Evolutionary conservation across 2,113 vertebrate species (phyloP), one percentile per base, ranked within the genome.

Genomic region (Copsychus sechellarum): DNA sequence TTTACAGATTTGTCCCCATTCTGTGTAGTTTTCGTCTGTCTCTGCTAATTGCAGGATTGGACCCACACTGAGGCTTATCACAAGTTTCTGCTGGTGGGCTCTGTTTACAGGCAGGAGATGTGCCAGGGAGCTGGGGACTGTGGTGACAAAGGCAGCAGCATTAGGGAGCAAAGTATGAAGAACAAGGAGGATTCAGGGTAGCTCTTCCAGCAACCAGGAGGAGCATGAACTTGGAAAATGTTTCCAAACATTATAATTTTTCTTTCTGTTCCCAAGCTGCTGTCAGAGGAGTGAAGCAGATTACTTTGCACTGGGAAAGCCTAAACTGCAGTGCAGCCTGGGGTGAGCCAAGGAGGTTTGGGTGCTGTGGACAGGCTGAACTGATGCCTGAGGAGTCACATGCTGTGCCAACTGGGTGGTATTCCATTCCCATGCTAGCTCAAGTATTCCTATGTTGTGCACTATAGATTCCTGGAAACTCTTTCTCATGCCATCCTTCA

Each of bases 1-100:
- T 92, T 95, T 96, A 95, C 79, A 80, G 76, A 45, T 95, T 93
- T 94, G 82, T 87, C 81, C 76, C 60, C 38, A 64, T 36, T 40
- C 48, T 13, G 7, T 48, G 0, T 33, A 53, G 64, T 81, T 94
- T 79, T 81, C 51, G 9, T 89, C 42, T 93, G 78, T 76, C 64
- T 88, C 54, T 25, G 0, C 40, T 83, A 62, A 34, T 38, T 47
- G 11, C 26, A 29, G 78, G 61, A 34, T 26, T 61, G 61, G 64
- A 78, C 53, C 70, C 19, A 43, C 0, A 0, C 58, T 82, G 78
- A 62, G 45, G 29, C 28, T 90, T 96, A 95, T 94, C 85, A 22
- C 64, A 20, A 47, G 18, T 56, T 80, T 67, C 79, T 92, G 51
- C 34, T 91, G 92, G 66, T 94, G 90, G 57, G 36, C 79, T 91